Conservation (phyloP, 2,113 vertebrate species). For the Colinus virginianus region DNA sequence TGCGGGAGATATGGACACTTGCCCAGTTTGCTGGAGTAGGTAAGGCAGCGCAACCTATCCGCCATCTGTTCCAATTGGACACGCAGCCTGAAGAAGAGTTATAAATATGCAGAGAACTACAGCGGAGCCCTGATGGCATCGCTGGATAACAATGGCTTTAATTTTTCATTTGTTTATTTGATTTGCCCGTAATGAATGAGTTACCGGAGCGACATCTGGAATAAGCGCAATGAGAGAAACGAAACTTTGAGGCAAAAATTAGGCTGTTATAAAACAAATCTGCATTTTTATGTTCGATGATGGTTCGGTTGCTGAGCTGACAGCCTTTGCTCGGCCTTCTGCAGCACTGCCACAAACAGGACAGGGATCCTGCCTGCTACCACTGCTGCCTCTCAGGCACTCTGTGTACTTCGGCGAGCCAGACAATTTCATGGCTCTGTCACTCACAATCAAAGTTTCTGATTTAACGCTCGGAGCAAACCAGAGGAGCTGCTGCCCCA, state of each 20-base stretch:
- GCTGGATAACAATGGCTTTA: conserved; percentile 77
- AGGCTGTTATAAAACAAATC: neutral
- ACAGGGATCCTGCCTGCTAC: neutral
- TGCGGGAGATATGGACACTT: conserved; percentile 31
- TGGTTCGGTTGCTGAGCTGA: neutral
- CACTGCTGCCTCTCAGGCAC: neutral
- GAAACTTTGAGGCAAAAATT: neutral
- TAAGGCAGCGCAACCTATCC: conserved; percentile 47
- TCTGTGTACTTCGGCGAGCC: neutral
- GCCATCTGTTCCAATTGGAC: conserved; percentile 77
- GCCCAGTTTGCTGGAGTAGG: conserved; percentile 60
- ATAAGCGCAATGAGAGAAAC: conserved; percentile 17
- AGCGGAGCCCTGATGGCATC: neutral
- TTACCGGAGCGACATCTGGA: conserved; percentile 64
- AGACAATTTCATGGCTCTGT: neutral
- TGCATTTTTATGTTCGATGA: neutral
- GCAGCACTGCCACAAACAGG: neutral
- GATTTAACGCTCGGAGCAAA: neutral
- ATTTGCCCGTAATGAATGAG: conserved; percentile 67
- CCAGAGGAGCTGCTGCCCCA: neutral
- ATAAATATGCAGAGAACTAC: conserved; percentile 48
- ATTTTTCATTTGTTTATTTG: conserved; percentile 84
- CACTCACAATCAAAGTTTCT: neutral
- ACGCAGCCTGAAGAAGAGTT: conserved; percentile 23
- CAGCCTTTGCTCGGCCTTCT: neutral